Base-by-base conservation (phyloP, 1,140 invertebrate species). In the Panagrolaimus sp. region DNA sequence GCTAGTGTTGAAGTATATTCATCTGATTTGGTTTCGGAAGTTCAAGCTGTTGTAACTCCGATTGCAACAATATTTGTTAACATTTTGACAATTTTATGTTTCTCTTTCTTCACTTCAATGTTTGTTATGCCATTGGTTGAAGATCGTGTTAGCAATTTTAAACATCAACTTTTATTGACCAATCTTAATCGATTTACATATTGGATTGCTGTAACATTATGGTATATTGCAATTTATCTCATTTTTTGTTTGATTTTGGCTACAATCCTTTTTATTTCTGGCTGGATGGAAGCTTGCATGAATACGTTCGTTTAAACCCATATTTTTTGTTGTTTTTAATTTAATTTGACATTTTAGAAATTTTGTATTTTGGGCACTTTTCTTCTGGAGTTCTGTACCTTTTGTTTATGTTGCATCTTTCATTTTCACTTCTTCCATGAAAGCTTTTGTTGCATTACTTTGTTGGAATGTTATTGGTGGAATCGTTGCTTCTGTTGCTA, bases 321-420 rank as follows among this genome's bases (percentile, higher is more conserved):
- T 28, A 63, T 17, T 24, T 45, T 65, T 69, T 38, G 26, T 45
- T 17, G 15, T 8, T 21, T 26, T 21, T 26, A 21, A 21, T 52
- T 15, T 52, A 1, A 47, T 21, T 12, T 63, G 24, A 1, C 21
- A 47, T 26, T 71, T 65, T 38, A 77, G 71, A 10, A 52, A 21
- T 63, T 44, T 43, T 26, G 9, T 78, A 15, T 38, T 76, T 32
- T 73, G 63, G 73, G 28, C 48, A 5, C 28, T 76, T 5, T 77
- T 67, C 55, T 65, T 76, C 64, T 76, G 69, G 78, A 32, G 45
- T 24, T 63, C 15, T 26, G 43, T 79, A 14, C 75, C 69, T 7
- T 65, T 76, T 48, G 43, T 79, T n/a, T 71, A 74, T 46, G 79
- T 75, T 64, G 32, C 44, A n/a, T 76, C 74, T 21, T 79, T 76